Base-by-base conservation (phyloP, 2,888 invertebrate genomes). In the Auanema freiburgensis region DNA sequence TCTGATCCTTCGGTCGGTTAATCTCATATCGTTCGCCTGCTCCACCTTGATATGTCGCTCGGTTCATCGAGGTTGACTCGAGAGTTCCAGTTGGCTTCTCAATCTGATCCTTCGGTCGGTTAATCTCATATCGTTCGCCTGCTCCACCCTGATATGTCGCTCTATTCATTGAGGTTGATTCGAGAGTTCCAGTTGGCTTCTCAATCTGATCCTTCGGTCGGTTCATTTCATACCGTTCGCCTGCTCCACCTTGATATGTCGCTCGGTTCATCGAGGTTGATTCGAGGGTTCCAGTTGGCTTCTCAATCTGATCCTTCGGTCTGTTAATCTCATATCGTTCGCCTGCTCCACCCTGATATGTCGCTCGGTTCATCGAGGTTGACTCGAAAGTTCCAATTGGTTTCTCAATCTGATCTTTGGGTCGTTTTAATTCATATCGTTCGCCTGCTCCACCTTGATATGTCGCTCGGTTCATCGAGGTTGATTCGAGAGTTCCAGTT, bases 381-480 rank as follows among this genome's bases (percentile, higher is more conserved):
- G 10, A 21, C 21, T 56, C 43, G 21, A 56, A 8, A 8, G 56
- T 42, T 8, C 44, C 56, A 16, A 21, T 56, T 3, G 56, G 21
- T n/a, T 1, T 56, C 16, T 56, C 56, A 42, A 12, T 16, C 24
- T 57, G 57, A 18, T 57, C 57, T 21, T 57, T 57, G 5, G 57
- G 57, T 18, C 21, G 44, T 4, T 23, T 24, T n/a, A 23, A 46
- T 14, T 12, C n/a, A 25, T 49, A 57, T 23, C 57, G 21, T 6
- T 57, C 57, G n/a, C n/a, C n/a, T n/a, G n/a, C n/a, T n/a, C n/a
- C n/a, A n/a, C n/a, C n/a, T n/a, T n/a, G n/a, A n/a, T n/a, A n/a
- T n/a, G n/a, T n/a, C n/a, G n/a, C n/a, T n/a, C n/a, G n/a, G n/a
- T n/a, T n/a, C n/a, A n/a, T n/a, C n/a, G n/a, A n/a, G n/a, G n/a